Evolutionary conservation across 2,113 vertebrate genomes (phyloP).

Genomic region (cattle (Bos taurus)): DNA sequence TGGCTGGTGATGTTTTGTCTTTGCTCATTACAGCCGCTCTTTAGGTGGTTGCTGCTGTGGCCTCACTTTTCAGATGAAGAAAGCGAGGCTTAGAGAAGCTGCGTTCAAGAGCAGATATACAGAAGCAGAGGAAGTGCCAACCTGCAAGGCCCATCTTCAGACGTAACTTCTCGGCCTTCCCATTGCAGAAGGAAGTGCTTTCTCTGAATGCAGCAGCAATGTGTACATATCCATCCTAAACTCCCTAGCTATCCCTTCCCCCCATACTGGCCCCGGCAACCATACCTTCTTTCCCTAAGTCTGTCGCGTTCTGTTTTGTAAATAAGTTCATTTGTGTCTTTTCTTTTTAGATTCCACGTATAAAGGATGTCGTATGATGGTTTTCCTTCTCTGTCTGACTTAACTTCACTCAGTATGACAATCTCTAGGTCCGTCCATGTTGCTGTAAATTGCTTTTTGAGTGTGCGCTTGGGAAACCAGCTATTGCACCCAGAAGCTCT

Average conservation of each 20-base stretch:
- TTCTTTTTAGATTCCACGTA: background rate
- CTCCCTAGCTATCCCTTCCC: background rate
- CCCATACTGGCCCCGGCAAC: accelerated
- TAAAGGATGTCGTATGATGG: background rate
- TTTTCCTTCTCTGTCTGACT: background rate
- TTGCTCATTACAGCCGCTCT: background rate
- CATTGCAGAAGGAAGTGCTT: background rate
- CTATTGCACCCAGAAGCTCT: background rate
- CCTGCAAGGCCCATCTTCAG: background rate
- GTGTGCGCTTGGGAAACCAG: background rate
- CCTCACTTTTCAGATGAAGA: background rate
- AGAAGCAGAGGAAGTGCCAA: background rate
- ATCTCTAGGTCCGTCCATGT: background rate
- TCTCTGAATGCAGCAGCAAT: background rate
- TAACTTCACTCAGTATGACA: background rate
- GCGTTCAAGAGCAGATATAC: background rate
- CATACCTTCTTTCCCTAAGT: background rate
- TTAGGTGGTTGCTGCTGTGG: background rate
- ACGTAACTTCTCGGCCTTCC: background rate
- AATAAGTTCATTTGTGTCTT: background rate
- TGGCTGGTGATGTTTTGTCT: background rate
- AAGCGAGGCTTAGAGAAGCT: background rate
- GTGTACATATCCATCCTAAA: background rate
- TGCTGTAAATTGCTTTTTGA: background rate
- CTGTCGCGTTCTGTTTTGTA: background rate